Conservation (phyloP, 2,113 vertebrate genomes). For the Psettodes erumei region DNA sequence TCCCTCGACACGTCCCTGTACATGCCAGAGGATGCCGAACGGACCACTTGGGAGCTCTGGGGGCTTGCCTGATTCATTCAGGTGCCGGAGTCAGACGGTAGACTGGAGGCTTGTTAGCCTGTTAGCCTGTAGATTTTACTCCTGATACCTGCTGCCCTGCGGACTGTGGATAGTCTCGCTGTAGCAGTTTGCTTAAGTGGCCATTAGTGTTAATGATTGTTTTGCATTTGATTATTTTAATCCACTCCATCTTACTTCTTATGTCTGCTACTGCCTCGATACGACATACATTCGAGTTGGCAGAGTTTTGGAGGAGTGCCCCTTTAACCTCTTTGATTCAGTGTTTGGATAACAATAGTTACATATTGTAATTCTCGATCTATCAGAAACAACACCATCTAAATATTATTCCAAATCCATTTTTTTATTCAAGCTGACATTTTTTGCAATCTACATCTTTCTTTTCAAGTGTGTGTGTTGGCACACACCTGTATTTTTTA, state of each 20-base stretch:
- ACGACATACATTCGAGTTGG: no score
- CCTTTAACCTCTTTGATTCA: not conserved
- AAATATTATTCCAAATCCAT: not conserved
- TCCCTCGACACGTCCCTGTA: no score
- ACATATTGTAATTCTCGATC: not conserved
- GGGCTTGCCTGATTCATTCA: not conserved
- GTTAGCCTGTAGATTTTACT: not conserved
- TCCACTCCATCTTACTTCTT: no score
- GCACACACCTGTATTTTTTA: conserved; percentile 28
- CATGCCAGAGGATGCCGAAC: not conserved
- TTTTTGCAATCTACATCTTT: not conserved
- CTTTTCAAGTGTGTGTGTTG: not conserved
- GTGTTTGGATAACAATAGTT: not conserved
- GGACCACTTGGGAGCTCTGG: not conserved
- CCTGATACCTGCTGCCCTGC: not conserved
- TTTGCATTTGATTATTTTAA: not conserved
- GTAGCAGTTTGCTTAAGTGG: not conserved
- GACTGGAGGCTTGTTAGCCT: not conserved
- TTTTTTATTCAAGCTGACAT: conserved; percentile 13
- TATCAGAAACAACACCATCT: not conserved
- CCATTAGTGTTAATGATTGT: not conserved
- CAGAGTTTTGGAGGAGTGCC: no score
- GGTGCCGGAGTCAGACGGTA: not conserved
- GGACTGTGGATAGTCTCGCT: not conserved
- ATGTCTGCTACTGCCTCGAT: no score